Base-by-base conservation (phyloP, 1,140 invertebrate species). In the Bombus fervidus region DNA sequence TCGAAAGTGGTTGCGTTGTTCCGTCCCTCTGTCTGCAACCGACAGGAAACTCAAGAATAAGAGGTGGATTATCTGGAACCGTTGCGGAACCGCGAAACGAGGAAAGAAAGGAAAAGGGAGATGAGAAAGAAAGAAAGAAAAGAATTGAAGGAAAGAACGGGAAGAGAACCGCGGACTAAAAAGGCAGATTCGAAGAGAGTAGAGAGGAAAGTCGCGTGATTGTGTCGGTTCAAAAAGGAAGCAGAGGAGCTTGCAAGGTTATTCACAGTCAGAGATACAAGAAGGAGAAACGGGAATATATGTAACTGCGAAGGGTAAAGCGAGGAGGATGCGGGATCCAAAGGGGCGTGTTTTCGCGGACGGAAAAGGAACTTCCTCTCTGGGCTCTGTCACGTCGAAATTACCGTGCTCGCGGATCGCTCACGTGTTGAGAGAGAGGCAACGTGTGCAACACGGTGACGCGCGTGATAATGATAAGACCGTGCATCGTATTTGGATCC, bases 141-240 rank as follows among this genome's bases (percentile, higher is more conserved):
- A 10, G 9, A 4, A n/a, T 3, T 6, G 13, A 3, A n/a, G 72
- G 12, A 57, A 13, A 39, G 71, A 72, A 71, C 28, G 41, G 62
- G 28, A 43, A 15, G 25, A 64, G 31, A n/a, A 43, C 25, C 34
- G 39, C n/a, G 22, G 13, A 13, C n/a, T 12, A 18, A 47, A 8
- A 57, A 47, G 18, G 31, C 18, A 62, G 15, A 41, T n/a, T 62
- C 41, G 62, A 62, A 39, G 34, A 37, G 25, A 15, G 57, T 28
- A 10, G 25, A 15, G 34, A 57, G 12, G 13, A 59, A 57, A 37
- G n/a, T 84, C 69, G 83, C 79, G 74, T 86, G 87, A 86, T 78
- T 77, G 62, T 43, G n/a, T 64, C 76, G 88, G 83, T 88, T 88
- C 53, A 83, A 71, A 57, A n/a, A 39, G 6, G 37, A 43, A 62